Base-by-base conservation (phyloP, 2,113 vertebrate genomes). In the Forbesichthys papilliferus region DNA sequence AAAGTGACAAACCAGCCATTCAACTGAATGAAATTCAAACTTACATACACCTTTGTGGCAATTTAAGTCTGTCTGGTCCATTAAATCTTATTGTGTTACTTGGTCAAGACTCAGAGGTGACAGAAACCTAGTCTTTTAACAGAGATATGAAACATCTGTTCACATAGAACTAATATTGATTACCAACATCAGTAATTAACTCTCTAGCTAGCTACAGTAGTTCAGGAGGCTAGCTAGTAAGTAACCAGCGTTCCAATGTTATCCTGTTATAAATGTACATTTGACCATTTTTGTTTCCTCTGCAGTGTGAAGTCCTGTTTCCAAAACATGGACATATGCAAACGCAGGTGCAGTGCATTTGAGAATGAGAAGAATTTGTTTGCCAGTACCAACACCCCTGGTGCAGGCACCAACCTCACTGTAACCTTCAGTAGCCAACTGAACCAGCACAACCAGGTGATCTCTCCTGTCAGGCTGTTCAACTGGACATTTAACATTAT, bases 311-410 rank as follows among this genome's bases (percentile, higher is more conserved):
- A 99, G 86, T 98, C 96, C 58, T 99, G 97, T 86, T 99, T 99
- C 84, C 97, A 99, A 80, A 98, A 99, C 64, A 99, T 99, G 97
- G 97, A 99, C 84, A 98, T 99, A 80, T 99, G 97, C 89, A 98
- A 98, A 87, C 90, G 97, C 66, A 94, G 97, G 79, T 95, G 94
- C 84, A 96, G 94, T 67, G 94, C 95, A 85, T 98, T 98, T 53
- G 97, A 99, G 69, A 96, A 95, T 46, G 95, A 95, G 66, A 99
- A 99, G 86, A 96, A 94, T 71, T 92, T 97, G 3, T 99, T 98
- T 69, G 94, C 93, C 0, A 94, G 92, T 59, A 96, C 93, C 13
- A 94, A 92, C 57, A 92, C 94, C 12, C 95, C 96, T 2, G 96
- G 96, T 48, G 94, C 96, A 86, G 98, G 95, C 86, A 92, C 96